Conservation (phyloP, 1,140 invertebrate species). For the Nephotettix cincticeps region DNA sequence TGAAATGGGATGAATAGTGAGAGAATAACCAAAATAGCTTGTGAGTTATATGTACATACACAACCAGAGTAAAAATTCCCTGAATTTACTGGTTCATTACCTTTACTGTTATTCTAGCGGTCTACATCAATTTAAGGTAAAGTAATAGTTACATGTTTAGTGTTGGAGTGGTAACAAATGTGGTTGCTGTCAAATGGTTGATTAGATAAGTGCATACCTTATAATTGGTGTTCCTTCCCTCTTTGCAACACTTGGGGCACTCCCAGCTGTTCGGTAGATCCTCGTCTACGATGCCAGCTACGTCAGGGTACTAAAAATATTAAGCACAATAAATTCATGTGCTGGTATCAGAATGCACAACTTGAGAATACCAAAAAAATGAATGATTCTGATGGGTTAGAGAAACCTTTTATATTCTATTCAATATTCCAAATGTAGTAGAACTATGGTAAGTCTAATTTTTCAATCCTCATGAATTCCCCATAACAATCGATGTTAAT, state of each 20-base stretch:
- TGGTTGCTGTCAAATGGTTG: too few relatives aligned
- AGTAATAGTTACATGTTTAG: too few relatives aligned
- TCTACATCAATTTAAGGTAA: too few relatives aligned
- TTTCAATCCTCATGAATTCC: too few relatives aligned
- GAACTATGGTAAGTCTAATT: not conserved
- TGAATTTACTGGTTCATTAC: too few relatives aligned
- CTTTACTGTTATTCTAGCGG: too few relatives aligned
- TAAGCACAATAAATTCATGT: too few relatives aligned
- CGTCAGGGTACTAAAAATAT: not conserved
- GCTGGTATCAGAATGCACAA: not conserved
- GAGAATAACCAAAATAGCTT: too few relatives aligned
- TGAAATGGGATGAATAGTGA: too few relatives aligned
- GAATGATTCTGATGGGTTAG: not conserved
- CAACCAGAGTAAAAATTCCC: too few relatives aligned
- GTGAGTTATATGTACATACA: too few relatives aligned
- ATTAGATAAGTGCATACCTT: conserved; percentile 43
- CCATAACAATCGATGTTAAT: not conserved
- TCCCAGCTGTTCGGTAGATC: conserved; percentile 97
- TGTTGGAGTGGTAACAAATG: too few relatives aligned
- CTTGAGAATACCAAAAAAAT: not conserved
- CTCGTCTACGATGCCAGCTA: conserved; percentile 72
- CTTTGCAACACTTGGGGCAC: conserved; percentile 87
- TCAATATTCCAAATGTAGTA: not conserved
- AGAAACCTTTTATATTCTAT: not conserved
- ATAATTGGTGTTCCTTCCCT: conserved; percentile 78